A percentile compares a stretch with the other conserved stretches of the same genome.
Evolutionary conservation across 2,797 vertebrate genomes (phyloP).

Genomic region (Nannoperca obscura): DNA sequence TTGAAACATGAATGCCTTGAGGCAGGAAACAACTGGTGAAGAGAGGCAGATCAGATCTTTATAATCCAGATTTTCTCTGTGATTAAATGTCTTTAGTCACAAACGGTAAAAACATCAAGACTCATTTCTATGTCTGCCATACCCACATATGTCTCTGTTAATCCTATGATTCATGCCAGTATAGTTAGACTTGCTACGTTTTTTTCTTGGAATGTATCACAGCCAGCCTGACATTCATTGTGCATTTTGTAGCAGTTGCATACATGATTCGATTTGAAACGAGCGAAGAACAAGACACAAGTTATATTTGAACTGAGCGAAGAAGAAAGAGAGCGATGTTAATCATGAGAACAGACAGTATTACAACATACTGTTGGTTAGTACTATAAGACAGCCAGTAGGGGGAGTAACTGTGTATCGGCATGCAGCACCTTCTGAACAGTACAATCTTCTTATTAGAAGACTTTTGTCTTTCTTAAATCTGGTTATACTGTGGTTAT

Average conservation of each 20-base stretch:
- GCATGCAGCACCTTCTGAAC: conserved; percentile 70
- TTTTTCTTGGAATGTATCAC: conserved; percentile 72
- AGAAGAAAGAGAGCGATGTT: conserved; percentile 14
- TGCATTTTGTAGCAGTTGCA: conserved; percentile 80
- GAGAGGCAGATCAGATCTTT: conserved; percentile 26
- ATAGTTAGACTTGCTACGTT: conserved; percentile 72
- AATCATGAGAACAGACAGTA: conserved; percentile 68
- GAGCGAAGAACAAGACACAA: conserved; percentile 70
- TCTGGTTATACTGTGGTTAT: conserved; percentile 54
- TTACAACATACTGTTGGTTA: conserved; percentile 79
- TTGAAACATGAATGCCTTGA: conserved; percentile 13
- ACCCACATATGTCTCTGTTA: conserved; percentile 38
- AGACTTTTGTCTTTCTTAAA: conserved; percentile 66
- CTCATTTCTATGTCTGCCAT: conserved; percentile 18
- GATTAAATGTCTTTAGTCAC: conserved; percentile 11
- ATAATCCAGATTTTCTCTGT: background rate
- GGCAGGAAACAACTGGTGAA: conserved; percentile 16
- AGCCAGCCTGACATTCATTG: conserved; percentile 80
- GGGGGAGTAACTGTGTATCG: conserved; percentile 62
- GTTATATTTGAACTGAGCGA: conserved; percentile 44
- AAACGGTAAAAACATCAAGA: conserved; percentile 33
- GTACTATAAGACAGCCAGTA: conserved; percentile 58
- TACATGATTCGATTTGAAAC: conserved; percentile 70
- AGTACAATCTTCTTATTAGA: conserved; percentile 64
- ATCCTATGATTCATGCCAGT: conserved; percentile 59